phyloP scores from a whole-genome alignment of 2,888 invertebrate genomes.

The Venustoraphidia nigricollis region DNA sequence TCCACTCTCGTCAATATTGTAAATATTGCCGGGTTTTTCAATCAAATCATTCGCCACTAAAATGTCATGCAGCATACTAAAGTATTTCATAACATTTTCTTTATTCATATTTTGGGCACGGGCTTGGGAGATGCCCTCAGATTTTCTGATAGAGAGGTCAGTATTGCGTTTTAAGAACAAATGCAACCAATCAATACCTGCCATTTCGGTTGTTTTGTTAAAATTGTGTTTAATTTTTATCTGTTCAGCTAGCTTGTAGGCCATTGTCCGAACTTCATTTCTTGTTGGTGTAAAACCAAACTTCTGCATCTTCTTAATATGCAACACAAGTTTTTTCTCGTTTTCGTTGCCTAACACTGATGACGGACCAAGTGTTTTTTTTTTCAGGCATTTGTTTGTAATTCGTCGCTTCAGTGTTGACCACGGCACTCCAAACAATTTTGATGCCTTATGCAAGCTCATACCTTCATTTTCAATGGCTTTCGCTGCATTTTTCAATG shows the following conservation, averaged over 20 bases:
- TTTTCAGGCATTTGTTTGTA: neutral
- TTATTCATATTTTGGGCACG: conserved; percentile 13
- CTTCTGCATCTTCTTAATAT: neutral
- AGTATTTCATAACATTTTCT: conserved; percentile 10
- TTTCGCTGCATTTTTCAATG: no score
- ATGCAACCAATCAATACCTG: conserved; percentile 1
- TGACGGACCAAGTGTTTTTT: neutral
- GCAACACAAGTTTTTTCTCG: neutral
- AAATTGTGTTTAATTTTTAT: neutral
- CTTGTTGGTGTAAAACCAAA: neutral
- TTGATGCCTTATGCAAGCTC: neutral
- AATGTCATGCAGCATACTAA: no score
- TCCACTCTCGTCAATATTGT: conserved; percentile 19
- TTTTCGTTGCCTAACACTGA: neutral
- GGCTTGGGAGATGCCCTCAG: conserved; percentile 16
- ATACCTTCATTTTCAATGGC: no score
- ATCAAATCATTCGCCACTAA: conserved; percentile 12
- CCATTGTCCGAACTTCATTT: neutral
- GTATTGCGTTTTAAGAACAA: no score
- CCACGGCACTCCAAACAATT: neutral
- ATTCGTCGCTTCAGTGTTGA: neutral
- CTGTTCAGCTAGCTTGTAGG: neutral
- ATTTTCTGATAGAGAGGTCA: conserved; percentile 14
- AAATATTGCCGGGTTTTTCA: conserved; percentile 14
- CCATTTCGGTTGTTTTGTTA: neutral